phyloP scores from a whole-genome alignment of 2,113 vertebrate species.

The Pyxicephalus adspersus region DNA sequence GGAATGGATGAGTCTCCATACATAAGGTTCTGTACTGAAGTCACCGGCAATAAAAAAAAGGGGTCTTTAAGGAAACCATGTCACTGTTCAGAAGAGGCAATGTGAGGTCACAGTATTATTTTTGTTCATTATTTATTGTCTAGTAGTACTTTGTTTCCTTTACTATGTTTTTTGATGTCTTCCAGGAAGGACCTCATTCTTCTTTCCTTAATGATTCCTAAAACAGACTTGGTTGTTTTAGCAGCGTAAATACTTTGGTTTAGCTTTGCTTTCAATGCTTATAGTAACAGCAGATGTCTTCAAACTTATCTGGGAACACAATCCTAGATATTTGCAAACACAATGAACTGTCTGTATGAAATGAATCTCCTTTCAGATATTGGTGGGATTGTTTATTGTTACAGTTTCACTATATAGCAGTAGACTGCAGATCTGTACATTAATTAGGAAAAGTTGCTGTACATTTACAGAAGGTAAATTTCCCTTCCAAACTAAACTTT shows the following conservation, averaged over 20 bases:
- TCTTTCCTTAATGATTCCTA: neutral
- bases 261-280: conserved; percentile 26
- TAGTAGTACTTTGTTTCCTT: no score
- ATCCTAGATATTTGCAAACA: neutral
- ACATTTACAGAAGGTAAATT: conserved; percentile 11
- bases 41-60: no score
- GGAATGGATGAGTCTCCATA: no score
- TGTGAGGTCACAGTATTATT: no score
- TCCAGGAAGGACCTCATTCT: neutral
- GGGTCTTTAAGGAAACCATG: no score
- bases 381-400: neutral
- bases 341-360: neutral
- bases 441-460: conserved; percentile 27
- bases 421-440: conserved; percentile 16
- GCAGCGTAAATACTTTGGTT: conserved; percentile 14
- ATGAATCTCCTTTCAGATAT: neutral
- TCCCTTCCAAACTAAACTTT: conserved; percentile 7
- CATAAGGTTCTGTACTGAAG: no score
- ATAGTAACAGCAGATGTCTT: conserved; percentile 27
- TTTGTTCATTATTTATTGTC: no score
- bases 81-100: no score
- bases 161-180: neutral
- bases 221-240: conserved; percentile 10
- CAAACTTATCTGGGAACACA: neutral
- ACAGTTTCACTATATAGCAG: neutral